Base-by-base conservation (phyloP, 2,113 vertebrate species). In the Bufo bufo region DNA sequence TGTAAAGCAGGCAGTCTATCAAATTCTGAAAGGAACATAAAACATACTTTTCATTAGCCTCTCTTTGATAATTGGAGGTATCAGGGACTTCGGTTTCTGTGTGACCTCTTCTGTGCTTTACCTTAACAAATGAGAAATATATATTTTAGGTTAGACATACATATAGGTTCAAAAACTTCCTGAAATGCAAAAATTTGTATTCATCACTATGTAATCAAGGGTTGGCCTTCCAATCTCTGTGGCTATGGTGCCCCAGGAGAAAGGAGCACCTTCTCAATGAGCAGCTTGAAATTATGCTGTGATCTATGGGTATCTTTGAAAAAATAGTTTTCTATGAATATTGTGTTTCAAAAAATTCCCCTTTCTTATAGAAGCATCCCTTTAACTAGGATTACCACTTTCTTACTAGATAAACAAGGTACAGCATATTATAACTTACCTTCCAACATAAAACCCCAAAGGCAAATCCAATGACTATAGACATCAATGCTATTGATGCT, bases 401-500 rank as follows among this genome's bases (percentile, higher is more conserved):
- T 71, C 19, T 4, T 56, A 56, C 52, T 23, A 56, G 11, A 10
- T 9, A 54, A 77, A 52, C 6, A 12, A 54, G 6, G 11, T 56
- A 23, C 0, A 14, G 20, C 9, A 54, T 6, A 14, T 14, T 78
- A 74, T 7, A 49, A 33, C 92, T 92, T 91, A 96, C 95, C 94
- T 96, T 95, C 95, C 95, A 95, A 92, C 94, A 96, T 87, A 96
- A 47, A 71, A 92, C 93, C 93, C 95, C 95, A 90, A 95, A 92
- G 92, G 92, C 82, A 94, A 95, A 95, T 90, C 95, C 95, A 87
- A 94, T 91, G 63, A 95, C 47, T 90, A 95, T 91, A 91, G 94
- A 94, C 77, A 94, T 90, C 90, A 95, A 19, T 13, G 94, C 94
- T 23, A 94, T 90, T 89, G 95, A 23, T 59, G 92, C 93, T 93